phyloP scores from a whole-genome alignment of 2,888 invertebrate genomes.

The Psylliodes chrysocephalus region DNA sequence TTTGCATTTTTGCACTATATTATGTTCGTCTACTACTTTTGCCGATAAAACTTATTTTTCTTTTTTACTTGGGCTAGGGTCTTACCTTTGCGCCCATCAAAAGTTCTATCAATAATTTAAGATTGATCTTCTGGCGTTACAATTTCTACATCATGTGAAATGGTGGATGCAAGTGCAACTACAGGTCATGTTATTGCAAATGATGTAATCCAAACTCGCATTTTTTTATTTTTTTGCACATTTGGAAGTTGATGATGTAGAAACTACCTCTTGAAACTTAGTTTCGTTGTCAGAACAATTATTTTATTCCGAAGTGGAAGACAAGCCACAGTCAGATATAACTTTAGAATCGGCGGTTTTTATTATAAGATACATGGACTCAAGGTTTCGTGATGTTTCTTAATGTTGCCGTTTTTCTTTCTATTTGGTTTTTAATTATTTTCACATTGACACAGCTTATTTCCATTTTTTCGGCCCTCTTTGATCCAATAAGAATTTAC shows the following conservation, averaged over 20 bases:
- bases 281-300: not conserved
- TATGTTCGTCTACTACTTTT: slow-evolving; percentile 42
- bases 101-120: slow-evolving; percentile 30
- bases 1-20: slow-evolving; percentile 31
- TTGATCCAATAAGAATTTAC: slow-evolving; percentile 6
- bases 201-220: slow-evolving; percentile 11
- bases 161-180: slow-evolving; percentile 1
- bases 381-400: not conserved
- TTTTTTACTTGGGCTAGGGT: slow-evolving; percentile 33
- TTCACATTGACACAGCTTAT: not conserved
- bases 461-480: slow-evolving; percentile 5
- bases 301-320: not conserved
- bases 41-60: not conserved
- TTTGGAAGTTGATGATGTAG: slow-evolving; percentile 8
- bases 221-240: slow-evolving; percentile 9
- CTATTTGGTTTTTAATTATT: not conserved
- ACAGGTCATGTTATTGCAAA: slow-evolving; percentile 6
- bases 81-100: slow-evolving; percentile 46
- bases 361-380: no score
- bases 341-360: not conserved
- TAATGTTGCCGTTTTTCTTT: not conserved
- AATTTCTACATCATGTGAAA: slow-evolving; percentile 17
- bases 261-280: not conserved
- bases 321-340: not conserved
- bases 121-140: slow-evolving; percentile 26